Base-by-base conservation (phyloP, 2,113 vertebrate genomes). In the Ramphastos sulfuratus region DNA sequence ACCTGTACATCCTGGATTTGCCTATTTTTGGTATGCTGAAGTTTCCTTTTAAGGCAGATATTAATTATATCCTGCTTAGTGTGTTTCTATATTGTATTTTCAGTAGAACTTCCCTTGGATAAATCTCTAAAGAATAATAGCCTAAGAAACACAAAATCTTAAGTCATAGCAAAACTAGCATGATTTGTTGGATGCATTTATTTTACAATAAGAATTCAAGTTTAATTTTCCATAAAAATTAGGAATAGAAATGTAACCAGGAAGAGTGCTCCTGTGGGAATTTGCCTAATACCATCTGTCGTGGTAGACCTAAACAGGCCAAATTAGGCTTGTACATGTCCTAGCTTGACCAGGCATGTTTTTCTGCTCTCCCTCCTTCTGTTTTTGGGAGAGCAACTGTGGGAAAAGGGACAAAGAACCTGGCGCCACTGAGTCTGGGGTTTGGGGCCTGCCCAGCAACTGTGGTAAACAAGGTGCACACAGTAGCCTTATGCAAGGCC, bases 231-330 rank as follows among this genome's bases (percentile, higher is more conserved):
- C 50, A 2, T 60, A 35, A 9, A 42, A 1, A 10, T 56, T 73
- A 6, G 1, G 1, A 56, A 54, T 33, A 35, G 13, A 52, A 66
- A 31, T 19, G 2, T 54, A 3, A 7, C 58, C 2, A 73, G 11
- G 10, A 82, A 42, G 9, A 39, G 1, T 7, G 0, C n/a, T 44
- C 23, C 6, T 46, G 1, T 24, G n/a, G 12, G 16, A 72, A 52
- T 2, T 4, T 6, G 24, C 10, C 3, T 15, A 52, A 4, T 27
- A 2, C 0, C 7, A 66, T 31, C 4, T 1, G 4, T 70, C 54
- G n/a, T n/a, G n/a, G n/a, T n/a, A n/a, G n/a, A n/a, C n/a, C n/a
- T n/a, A n/a, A n/a, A n/a, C n/a, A n/a, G n/a, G n/a, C n/a, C n/a
- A n/a, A n/a, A n/a, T n/a, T n/a, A n/a, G n/a, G n/a, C n/a, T n/a